Evolutionary conservation across 2,888 invertebrate genomes (phyloP).

Genomic region (Drosophila borborema): DNA sequence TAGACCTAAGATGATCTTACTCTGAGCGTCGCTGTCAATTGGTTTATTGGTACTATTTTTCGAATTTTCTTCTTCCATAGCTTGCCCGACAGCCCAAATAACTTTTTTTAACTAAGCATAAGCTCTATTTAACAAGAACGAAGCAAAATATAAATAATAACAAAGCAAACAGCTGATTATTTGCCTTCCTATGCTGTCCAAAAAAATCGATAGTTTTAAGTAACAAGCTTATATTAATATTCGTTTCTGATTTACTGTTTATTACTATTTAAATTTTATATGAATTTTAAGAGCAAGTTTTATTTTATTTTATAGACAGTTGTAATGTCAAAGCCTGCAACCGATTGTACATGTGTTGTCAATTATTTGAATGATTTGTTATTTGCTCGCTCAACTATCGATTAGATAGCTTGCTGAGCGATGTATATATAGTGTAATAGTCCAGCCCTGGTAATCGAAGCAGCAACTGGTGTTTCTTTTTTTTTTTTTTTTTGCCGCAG

Average conservation of each 20-base stretch:
- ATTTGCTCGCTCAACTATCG: background rate
- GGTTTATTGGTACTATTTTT: background rate
- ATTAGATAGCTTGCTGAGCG: background rate
- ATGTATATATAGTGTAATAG: background rate
- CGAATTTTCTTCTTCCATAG: constrained; percentile 8
- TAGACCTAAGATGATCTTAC: background rate
- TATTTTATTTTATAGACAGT: background rate
- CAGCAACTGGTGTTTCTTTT: constrained; percentile 56
- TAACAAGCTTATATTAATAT: background rate
- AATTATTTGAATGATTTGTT: background rate
- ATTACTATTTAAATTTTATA: background rate
- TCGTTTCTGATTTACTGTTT: background rate
- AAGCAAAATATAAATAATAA: background rate
- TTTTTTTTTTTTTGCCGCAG: constrained; percentile 20
- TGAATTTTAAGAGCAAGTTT: background rate
- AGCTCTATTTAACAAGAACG: background rate
- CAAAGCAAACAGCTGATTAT: constrained; percentile 13
- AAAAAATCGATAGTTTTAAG: background rate
- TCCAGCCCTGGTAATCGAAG: constrained; percentile 23
- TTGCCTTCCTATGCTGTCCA: background rate
- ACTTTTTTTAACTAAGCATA: background rate
- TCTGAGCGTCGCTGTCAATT: background rate
- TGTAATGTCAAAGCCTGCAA: background rate
- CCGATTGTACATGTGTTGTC: background rate
- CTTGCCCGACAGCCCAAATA: background rate